These are phyloP conservation scores for Poecilia latipinna DNA, from an alignment of 2,113 vertebrate genomes.

Conservation along the genomic window DNA sequence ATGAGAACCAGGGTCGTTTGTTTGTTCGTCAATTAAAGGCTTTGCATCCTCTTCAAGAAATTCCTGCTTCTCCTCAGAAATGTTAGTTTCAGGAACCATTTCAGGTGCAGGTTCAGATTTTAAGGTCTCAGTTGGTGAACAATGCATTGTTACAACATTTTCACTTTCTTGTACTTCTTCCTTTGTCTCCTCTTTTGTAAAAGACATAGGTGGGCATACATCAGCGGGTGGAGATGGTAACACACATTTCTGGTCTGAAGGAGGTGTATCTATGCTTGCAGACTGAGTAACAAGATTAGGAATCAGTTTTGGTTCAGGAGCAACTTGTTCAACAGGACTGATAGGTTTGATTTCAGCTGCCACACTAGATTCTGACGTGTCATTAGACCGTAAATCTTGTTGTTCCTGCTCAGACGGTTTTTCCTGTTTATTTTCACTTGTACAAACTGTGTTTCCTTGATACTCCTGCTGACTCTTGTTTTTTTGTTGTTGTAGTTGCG, in stretches of 20 bases:
- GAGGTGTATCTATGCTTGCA: slow-evolving; percentile 53
- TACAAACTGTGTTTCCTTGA: slow-evolving; percentile 66
- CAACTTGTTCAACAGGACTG: slow-evolving; percentile 69
- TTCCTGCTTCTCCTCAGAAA: slow-evolving; percentile 62
- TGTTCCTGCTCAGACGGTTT: slow-evolving; percentile 79
- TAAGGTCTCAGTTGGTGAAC: slow-evolving; percentile 59
- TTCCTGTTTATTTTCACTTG: slow-evolving; percentile 73
- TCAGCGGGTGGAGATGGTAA: slow-evolving; percentile 27
- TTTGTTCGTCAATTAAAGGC: slow-evolving; percentile 61
- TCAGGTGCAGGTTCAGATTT: slow-evolving; percentile 46
- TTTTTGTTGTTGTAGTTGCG: slow-evolving; percentile 88
- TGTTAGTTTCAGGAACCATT: slow-evolving; percentile 23
- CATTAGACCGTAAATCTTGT: slow-evolving; percentile 67
- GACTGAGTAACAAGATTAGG: slow-evolving; percentile 41
- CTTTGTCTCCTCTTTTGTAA: slow-evolving; percentile 74
- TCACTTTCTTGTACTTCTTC: slow-evolving; percentile 75
- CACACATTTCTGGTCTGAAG: slow-evolving; percentile 55
- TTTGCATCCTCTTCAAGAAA: slow-evolving; percentile 63
- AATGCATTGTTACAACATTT: slow-evolving; percentile 38
- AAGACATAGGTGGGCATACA: slow-evolving; percentile 6
- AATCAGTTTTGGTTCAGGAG: slow-evolving; percentile 63
- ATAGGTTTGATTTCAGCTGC: slow-evolving; percentile 69
- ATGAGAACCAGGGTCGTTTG: slow-evolving; percentile 76
- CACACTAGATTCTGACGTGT: slow-evolving; percentile 51
- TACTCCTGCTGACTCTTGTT: slow-evolving; percentile 86